These are phyloP conservation scores for Cartodere bifasciata DNA, from an alignment of 2,888 invertebrate genomes.

Conservation along the genomic window DNA sequence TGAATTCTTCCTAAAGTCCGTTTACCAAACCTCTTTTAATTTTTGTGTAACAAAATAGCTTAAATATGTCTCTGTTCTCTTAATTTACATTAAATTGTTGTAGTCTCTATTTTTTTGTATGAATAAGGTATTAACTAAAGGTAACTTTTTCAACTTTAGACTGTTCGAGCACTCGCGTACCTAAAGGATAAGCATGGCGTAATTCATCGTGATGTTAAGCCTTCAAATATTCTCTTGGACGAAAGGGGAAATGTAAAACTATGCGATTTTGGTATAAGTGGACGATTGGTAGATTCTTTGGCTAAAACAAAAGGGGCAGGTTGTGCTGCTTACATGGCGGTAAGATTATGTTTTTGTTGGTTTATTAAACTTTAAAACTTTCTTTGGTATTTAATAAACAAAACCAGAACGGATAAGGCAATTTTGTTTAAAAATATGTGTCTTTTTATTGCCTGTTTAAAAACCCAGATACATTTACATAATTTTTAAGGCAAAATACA, in stretches of 20 bases:
- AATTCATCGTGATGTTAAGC: conserved; percentile 97
- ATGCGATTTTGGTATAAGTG: conserved; percentile 99
- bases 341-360: conserved; percentile 39
- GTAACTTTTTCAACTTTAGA: conserved; percentile 46
- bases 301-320: conserved; percentile 95
- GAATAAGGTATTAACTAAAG: background rate
- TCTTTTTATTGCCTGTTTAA: too few species aligned
- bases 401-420: too few species aligned
- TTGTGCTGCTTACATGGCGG: conserved; percentile 99
- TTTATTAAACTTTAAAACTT: background rate
- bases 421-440: too few species aligned
- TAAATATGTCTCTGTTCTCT: too few species aligned
- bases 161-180: conserved; percentile 92
- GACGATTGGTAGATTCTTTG: conserved; percentile 93
- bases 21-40: too few species aligned
- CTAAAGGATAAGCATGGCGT: conserved; percentile 94
- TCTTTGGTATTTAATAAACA: background rate
- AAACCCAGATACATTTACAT: too few species aligned
- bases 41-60: too few species aligned
- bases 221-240: conserved; percentile 95
- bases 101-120: background rate
- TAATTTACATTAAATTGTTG: conserved; percentile 1
- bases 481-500: too few species aligned
- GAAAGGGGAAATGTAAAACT: conserved; percentile 91
- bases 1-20: too few species aligned